phyloP scores from a whole-genome alignment of 2,888 invertebrate species.

The Oithona nana region DNA sequence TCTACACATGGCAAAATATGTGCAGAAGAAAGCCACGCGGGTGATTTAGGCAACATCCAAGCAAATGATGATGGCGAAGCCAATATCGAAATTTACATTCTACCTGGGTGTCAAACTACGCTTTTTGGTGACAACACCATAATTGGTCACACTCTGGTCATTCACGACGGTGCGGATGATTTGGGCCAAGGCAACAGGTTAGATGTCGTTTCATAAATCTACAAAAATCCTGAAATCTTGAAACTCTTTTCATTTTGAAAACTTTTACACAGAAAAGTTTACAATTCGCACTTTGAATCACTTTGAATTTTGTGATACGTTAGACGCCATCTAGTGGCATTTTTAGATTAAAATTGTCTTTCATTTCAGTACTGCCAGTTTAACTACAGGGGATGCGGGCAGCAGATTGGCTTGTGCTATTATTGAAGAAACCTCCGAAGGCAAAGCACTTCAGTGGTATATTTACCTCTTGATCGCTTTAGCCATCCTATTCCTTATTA shows the following conservation, averaged over 20 bases:
- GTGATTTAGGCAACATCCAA: conserved; percentile 10
- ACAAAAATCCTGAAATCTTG: too few relatives aligned
- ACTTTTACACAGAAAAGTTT: too few relatives aligned
- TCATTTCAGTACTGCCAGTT: too few relatives aligned
- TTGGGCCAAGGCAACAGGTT: background rate
- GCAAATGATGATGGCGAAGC: background rate
- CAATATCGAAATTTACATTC: background rate
- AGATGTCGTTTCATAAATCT: too few relatives aligned
- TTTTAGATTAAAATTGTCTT: too few relatives aligned
- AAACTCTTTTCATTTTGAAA: too few relatives aligned
- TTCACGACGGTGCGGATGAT: background rate
- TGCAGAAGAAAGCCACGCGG: background rate
- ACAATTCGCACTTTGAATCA: too few relatives aligned
- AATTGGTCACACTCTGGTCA: background rate
- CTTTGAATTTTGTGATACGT: too few relatives aligned
- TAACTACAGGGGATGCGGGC: background rate
- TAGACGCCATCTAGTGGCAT: too few relatives aligned
- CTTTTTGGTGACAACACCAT: background rate
- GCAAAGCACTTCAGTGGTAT: conserved; percentile 8
- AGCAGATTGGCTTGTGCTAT: background rate
- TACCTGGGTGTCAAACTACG: background rate
- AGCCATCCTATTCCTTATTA: background rate
- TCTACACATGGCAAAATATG: background rate
- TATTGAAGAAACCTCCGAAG: too few relatives aligned
- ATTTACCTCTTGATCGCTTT: conserved; percentile 5